phyloP scores from a whole-genome alignment of 2,888 invertebrate genomes.

The Apamea sordens region DNA sequence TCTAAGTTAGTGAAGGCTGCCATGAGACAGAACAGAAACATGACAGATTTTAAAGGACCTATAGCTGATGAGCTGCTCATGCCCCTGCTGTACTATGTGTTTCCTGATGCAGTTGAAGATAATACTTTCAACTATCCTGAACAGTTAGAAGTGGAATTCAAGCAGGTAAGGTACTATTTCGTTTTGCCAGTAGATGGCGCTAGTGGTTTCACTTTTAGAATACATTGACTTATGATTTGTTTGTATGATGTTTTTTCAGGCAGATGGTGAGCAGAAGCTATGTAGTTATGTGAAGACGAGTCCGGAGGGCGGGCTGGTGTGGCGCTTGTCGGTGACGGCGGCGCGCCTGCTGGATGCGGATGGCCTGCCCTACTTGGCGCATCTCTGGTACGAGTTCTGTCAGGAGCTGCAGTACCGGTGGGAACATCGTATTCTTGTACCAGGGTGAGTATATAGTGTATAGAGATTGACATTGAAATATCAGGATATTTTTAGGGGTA shows the following conservation, averaged over 20 bases:
- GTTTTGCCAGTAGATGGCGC: slow-evolving; percentile 46
- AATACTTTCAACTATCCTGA: slow-evolving; percentile 89
- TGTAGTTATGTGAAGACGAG: slow-evolving; percentile 94
- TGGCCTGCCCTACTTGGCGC: slow-evolving; percentile 95
- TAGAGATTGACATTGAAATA: background rate
- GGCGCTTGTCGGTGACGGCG: slow-evolving; percentile 94
- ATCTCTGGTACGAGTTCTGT: slow-evolving; percentile 98
- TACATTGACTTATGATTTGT: background rate
- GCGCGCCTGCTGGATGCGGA: slow-evolving; percentile 93
- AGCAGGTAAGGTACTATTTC: slow-evolving; percentile 74
- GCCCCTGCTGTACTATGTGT: slow-evolving; percentile 95
- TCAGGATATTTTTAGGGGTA: background rate
- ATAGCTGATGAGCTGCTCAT: slow-evolving; percentile 94
- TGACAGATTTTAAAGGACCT: slow-evolving; percentile 93
- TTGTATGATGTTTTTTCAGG: slow-evolving; percentile 78
- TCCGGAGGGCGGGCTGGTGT: slow-evolving; percentile 94
- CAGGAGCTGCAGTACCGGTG: slow-evolving; percentile 97
- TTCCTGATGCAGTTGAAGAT: slow-evolving; percentile 95
- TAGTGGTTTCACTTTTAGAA: slow-evolving; percentile 29
- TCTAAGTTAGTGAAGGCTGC: slow-evolving; percentile 90
- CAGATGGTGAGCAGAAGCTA: slow-evolving; percentile 82
- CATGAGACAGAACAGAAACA: slow-evolving; percentile 87
- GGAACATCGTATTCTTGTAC: slow-evolving; percentile 94
- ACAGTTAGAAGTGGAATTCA: slow-evolving; percentile 86
- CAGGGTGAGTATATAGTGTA: slow-evolving; percentile 93